Evolutionary conservation across 2,797 vertebrate genomes (phyloP).

Genomic region (Sebastes hubbsi): DNA sequence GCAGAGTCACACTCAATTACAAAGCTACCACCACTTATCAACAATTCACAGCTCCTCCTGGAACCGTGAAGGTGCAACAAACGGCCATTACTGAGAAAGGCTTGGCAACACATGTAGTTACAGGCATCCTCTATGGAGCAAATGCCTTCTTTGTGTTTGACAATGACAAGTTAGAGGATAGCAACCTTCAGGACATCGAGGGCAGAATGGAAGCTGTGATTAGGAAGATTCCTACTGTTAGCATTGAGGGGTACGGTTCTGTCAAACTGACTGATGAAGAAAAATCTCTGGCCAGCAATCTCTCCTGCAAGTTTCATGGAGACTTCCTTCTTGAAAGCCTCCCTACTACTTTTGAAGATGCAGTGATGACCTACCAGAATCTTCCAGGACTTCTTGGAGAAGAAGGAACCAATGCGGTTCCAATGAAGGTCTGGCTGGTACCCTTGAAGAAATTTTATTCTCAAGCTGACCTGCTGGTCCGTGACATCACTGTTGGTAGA

Average conservation of each 20-base stretch:
- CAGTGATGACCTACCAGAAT: not conserved
- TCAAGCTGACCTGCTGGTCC: not conserved
- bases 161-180: not conserved
- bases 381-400: not conserved
- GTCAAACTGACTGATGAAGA: not conserved
- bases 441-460: not conserved
- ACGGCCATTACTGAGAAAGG: not conserved
- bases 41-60: not conserved
- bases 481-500: not conserved
- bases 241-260: not conserved
- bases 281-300: not conserved
- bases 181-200: not conserved
- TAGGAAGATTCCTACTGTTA: not conserved
- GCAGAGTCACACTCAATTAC: not conserved
- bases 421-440: not conserved
- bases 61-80: not conserved
- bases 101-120: not conserved
- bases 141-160: no score
- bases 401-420: not conserved
- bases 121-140: no score
- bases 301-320: not conserved
- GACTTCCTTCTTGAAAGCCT: not conserved
- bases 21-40: not conserved
- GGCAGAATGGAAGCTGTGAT: not conserved
- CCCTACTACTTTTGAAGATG: not conserved